Percentiles rank a stretch among this genome's conserved stretches.
Evolutionary conservation across 1,140 invertebrate genomes (phyloP).

Genomic region (Tetraneura akinire): DNA sequence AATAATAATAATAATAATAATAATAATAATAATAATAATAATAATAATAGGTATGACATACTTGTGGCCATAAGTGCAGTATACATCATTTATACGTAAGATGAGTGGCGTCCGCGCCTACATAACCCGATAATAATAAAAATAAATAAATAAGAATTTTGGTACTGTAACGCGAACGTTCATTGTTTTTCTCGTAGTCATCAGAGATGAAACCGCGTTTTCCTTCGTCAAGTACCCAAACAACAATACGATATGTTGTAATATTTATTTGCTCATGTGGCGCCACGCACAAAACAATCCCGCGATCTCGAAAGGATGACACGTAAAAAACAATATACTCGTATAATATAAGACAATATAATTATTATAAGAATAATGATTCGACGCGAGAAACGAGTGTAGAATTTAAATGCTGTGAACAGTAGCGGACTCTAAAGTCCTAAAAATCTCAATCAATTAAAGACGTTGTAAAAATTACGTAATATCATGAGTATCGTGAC

Average conservation of each 20-base stretch:
- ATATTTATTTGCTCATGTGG: constrained; percentile 15
- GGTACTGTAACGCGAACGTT: background rate
- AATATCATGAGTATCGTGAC: no score
- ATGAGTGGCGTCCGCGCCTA: constrained; percentile 7
- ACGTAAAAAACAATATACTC: background rate
- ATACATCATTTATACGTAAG: no score
- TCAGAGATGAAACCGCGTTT: background rate
- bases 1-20: no score
- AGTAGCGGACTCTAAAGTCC: no score
- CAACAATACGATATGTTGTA: background rate
- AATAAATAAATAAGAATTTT: background rate
- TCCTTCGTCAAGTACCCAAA: background rate
- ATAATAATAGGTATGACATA: background rate
- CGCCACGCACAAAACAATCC: constrained; percentile 10
- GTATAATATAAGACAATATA: no score
- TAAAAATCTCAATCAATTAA: no score
- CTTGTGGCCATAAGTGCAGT: no score
- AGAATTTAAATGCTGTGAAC: no score
- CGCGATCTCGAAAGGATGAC: background rate
- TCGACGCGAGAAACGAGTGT: no score
- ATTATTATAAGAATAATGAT: no score
- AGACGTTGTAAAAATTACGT: no score
- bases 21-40: no score
- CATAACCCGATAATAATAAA: background rate
- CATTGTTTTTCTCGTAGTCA: background rate